phyloP scores from a whole-genome alignment of 2,888 invertebrate genomes.

The Ectemnius lituratus region DNA sequence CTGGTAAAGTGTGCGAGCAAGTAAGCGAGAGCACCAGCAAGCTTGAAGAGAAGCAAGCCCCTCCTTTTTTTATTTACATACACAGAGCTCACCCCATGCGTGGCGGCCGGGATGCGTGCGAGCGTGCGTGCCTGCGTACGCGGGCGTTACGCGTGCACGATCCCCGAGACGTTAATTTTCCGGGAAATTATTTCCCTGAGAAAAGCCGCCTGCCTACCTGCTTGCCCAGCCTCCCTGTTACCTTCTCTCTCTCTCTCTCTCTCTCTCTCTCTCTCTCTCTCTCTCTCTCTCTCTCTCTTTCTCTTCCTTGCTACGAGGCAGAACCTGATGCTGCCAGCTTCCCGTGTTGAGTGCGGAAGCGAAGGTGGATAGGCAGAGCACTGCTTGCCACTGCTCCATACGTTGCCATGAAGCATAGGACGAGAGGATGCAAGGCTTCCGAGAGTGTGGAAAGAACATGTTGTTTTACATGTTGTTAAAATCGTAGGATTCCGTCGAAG shows the following conservation, averaged over 20 bases:
- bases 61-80: slow-evolving; percentile 43
- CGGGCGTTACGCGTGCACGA: slow-evolving; percentile 46
- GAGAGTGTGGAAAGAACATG: slow-evolving; percentile 8
- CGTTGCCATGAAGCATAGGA: background rate
- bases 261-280: too few species aligned
- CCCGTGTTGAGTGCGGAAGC: slow-evolving; percentile 12
- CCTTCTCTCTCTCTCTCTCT: too few species aligned
- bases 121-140: slow-evolving; percentile 32
- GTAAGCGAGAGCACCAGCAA: background rate
- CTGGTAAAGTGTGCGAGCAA: background rate
- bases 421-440: slow-evolving; percentile 1
- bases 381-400: too few species aligned
- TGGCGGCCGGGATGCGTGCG: slow-evolving; percentile 30
- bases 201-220: slow-evolving; percentile 42
- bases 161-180: slow-evolving; percentile 68
- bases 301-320: background rate
- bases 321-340: slow-evolving; percentile 22
- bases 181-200: slow-evolving; percentile 69
- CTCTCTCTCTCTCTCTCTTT: too few species aligned
- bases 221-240: too few species aligned
- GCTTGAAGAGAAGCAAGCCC: slow-evolving; percentile 17
- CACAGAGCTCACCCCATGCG: slow-evolving; percentile 49
- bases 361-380: background rate
- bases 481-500: background rate
- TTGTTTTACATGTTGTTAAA: slow-evolving; percentile 5